Base-by-base conservation (phyloP, 2,797 vertebrate genomes). In the Centroberyx gerrardi region DNA sequence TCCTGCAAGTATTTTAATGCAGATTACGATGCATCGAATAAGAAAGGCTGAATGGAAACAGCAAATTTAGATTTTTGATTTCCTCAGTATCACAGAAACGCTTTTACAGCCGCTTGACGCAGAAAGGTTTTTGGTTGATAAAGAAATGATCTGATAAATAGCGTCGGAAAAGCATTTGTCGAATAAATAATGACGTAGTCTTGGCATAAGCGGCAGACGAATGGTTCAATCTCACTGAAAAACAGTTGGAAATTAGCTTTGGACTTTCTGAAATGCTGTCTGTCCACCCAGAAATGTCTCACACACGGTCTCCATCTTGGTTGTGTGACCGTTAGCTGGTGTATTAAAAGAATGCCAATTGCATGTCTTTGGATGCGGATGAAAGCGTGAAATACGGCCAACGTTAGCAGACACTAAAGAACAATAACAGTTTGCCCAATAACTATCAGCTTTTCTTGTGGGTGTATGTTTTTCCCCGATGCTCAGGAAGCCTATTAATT, bases 401-500 rank as follows among this genome's bases (percentile, higher is more conserved):
- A 22, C 22, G 1, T 22, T 22, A 22, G 22, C 22, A 22, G 76
- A 87, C 85, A 82, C 83, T 85, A 83, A 70, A 22, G 22, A 22
- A 22, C 22, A 22, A 22, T 22, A 22, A 22, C 51, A 27, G 14
- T 18, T 40, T 18, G 15, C 74, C 74, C 74, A 31, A 22, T 0
- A 33, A 69, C 27, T 79, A 77, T 85, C 72, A 76, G 78, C 70
- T 71, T 62, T 60, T 80, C 13, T 78, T 36, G 61, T 53, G 79
- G 69, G 75, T 53, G 67, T 80, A 13, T 48, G 67, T 70, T 51
- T 44, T 63, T 73, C 22, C 22, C n/a, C n/a, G 48, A 4, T 33
- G 6, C 61, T 69, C 78, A 72, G 80, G 77, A 82, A 81, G 67
- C 74, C 4, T 55, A 78, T 87, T 85, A 85, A 83, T 74, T 29